Evolutionary conservation across 92 coral and sea anemone genomes (phyloP), one percentile per base, ranked within the genome.

Genomic region (Paramuricea clavata): DNA sequence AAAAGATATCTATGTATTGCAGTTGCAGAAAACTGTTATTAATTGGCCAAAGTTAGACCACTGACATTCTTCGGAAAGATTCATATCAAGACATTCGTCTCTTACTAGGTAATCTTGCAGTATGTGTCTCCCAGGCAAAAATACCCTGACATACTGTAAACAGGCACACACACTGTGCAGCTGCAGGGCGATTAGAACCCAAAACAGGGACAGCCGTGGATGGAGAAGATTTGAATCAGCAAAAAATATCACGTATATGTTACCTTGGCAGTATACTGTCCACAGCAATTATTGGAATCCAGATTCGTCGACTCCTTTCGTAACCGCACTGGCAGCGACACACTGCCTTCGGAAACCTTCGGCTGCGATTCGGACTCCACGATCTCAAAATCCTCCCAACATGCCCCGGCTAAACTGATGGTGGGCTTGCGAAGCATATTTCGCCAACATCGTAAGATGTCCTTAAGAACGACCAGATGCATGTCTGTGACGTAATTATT

Each of bases 311-410:
- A 54, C 43, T 61, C 59, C 26, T 54, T 57, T 36, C 61, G 54
- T 62, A 78, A 17, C 10, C 56, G 69, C 28, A 78, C 83, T 13
- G 83, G 83, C 31, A 49, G 49, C 12, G 61, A 62, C 12, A 78
- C 83, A 78, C 83, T 52, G 16, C 30, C 83, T 12, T 78, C 83
- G 69, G 69, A 78, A 54, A 78, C 49, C 50, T 78, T 78, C 69
- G 83, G 83, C 50, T 49, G 56, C 26, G 83, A 52, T 4, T n/a
- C 69, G 49, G 16, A 32, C 41, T 78, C 83, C 23, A 78, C 70
- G 6, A 49, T 26, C 42, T 78, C 83, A 78, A 78, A 78, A 36
- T 78, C 83, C 34, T 78, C 83, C 83, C 83, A 78, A 70, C 83
- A 78, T 32, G 83, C 83, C 19, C 83, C 83, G 17, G 83, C 25